Evolutionary conservation across 1,140 invertebrate species (phyloP).

Genomic region (Phocides pigmalion): DNA sequence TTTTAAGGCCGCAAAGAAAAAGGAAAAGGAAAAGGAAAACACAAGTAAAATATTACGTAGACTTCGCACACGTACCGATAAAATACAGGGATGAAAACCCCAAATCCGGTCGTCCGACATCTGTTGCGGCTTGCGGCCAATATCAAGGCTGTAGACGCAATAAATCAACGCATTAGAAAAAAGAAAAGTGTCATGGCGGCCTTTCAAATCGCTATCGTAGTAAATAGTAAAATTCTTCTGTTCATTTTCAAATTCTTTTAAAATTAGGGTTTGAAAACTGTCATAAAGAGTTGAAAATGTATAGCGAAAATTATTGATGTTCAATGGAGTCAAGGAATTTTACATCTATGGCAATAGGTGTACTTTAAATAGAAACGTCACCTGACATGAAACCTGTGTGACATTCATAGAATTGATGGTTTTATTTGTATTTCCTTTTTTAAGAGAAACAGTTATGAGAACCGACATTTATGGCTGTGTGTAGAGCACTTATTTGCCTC

Average conservation of each 20-base stretch:
- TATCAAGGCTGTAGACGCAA: slow-evolving; percentile 46
- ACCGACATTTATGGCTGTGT: slow-evolving; percentile 3
- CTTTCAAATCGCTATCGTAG: no score
- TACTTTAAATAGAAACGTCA: no score
- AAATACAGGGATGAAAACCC: slow-evolving; percentile 22
- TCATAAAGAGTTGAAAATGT: no score
- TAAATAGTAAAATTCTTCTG: no score
- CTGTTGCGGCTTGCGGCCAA: slow-evolving; percentile 42
- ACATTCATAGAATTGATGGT: no score
- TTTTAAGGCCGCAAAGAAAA: slow-evolving; percentile 10
- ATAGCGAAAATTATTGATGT: no score
- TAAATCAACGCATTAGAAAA: slow-evolving; percentile 48
- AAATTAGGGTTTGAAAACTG: no score
- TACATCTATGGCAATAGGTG: no score
- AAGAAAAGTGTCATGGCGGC: slow-evolving; percentile 41
- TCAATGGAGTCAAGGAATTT: no score
- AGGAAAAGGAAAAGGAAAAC: slow-evolving; percentile 17
- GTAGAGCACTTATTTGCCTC: slow-evolving; percentile 9
- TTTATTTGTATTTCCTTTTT: slow-evolving; percentile 7
- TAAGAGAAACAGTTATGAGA: slow-evolving; percentile 8
- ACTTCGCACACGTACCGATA: slow-evolving; percentile 5
- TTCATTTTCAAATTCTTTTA: no score
- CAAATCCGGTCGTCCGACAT: slow-evolving; percentile 28
- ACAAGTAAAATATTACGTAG: neutral
- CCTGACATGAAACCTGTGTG: no score